These are phyloP conservation scores for Ctenopoma kingsleyae DNA, from an alignment of 2,797 vertebrate genomes.

Conservation along the genomic window DNA sequence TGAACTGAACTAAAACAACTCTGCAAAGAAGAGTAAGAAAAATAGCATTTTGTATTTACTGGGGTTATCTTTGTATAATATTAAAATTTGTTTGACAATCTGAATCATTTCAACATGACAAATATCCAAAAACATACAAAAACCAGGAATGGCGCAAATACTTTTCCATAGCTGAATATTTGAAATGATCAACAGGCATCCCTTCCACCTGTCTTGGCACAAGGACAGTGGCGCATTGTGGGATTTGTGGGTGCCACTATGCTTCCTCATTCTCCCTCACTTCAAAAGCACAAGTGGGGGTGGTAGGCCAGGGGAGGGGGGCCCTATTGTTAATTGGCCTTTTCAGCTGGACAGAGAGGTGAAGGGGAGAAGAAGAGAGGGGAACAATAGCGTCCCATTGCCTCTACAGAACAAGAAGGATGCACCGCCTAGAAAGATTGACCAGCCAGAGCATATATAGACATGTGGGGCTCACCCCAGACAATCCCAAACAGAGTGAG, in stretches of 20 bases:
- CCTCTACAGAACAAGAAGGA: slow-evolving; percentile 78
- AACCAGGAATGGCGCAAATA: too few species aligned
- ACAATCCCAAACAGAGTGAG: slow-evolving; percentile 59
- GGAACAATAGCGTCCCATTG: slow-evolving; percentile 87
- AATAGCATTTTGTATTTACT: too few species aligned
- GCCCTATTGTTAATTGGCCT: slow-evolving; percentile 92
- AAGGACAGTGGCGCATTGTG: slow-evolving; percentile 31
- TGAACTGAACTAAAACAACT: too few species aligned
- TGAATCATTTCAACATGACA: too few species aligned
- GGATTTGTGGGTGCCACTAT: slow-evolving; percentile 61
- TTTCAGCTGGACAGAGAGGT: slow-evolving; percentile 91
- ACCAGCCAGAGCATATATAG: slow-evolving; percentile 60
- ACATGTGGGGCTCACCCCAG: slow-evolving; percentile 64
- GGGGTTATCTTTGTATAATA: too few species aligned
- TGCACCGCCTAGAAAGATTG: slow-evolving; percentile 58
- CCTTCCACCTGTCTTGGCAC: slow-evolving; percentile 59
- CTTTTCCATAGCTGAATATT: background rate
- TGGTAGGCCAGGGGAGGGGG: slow-evolving; percentile 81
- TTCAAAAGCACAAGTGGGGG: slow-evolving; percentile 88
- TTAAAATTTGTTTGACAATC: too few species aligned
- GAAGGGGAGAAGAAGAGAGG: slow-evolving; percentile 83
- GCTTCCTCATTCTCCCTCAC: slow-evolving; percentile 77
- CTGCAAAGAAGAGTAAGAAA: too few species aligned
- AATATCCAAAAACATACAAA: too few species aligned
- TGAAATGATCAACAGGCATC: slow-evolving; percentile 30